phyloP scores from a whole-genome alignment of 2,797 vertebrate species.

The Brotula barbata region DNA sequence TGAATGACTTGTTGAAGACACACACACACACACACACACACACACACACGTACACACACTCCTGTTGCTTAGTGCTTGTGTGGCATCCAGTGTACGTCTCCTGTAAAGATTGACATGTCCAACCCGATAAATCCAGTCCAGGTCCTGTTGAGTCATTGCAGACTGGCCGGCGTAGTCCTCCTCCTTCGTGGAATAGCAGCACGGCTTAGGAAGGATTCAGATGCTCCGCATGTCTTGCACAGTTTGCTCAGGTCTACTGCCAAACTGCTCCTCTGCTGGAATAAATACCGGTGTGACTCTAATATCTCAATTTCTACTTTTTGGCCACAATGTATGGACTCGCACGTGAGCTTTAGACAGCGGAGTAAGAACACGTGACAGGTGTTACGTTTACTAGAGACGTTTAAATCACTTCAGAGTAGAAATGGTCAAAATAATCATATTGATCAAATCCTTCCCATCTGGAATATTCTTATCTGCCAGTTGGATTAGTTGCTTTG shows the following conservation, averaged over 20 bases:
- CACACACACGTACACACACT: too few species aligned
- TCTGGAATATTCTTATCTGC: neutral
- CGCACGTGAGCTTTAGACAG: neutral
- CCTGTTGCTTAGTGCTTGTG: constrained; percentile 12
- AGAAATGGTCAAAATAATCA: neutral
- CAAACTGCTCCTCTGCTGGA: constrained; percentile 45
- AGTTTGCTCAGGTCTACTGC: constrained; percentile 33
- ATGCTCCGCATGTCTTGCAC: constrained; percentile 33
- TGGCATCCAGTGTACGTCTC: constrained; percentile 14
- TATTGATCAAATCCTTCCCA: neutral
- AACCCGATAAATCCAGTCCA: constrained; percentile 30
- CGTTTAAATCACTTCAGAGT: neutral
- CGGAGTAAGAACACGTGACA: neutral
- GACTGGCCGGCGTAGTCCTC: constrained; percentile 29
- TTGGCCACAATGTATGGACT: neutral
- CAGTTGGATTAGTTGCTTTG: neutral
- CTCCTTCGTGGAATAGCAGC: constrained; percentile 33
- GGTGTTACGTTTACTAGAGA: neutral
- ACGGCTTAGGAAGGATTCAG: constrained; percentile 38
- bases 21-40: too few species aligned
- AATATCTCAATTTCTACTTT: constrained; percentile 7
- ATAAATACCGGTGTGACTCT: constrained; percentile 14
- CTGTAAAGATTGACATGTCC: constrained; percentile 35
- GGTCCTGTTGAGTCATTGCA: constrained; percentile 46
- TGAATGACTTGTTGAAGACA: constrained; percentile 15